These are phyloP conservation scores for Vesta saturnalis DNA, from an alignment of 2,888 invertebrate species.

Conservation along the genomic window DNA sequence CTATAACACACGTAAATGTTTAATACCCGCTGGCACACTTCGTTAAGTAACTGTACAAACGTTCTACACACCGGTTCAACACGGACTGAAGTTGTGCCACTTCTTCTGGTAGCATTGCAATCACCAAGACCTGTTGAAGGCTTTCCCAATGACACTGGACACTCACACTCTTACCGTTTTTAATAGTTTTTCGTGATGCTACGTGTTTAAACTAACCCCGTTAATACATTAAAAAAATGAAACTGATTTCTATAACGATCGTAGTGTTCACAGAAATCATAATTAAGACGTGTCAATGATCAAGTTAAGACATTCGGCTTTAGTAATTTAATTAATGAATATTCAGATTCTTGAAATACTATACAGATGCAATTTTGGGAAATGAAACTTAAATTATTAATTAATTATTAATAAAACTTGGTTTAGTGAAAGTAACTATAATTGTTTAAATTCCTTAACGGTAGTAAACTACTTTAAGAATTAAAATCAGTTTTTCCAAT, in stretches of 20 bases:
- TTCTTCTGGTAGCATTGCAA: slow-evolving; percentile 53
- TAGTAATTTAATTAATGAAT: background rate
- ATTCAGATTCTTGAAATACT: too few relatives aligned
- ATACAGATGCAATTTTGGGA: too few relatives aligned
- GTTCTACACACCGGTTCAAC: slow-evolving; percentile 47
- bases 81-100: slow-evolving; percentile 49
- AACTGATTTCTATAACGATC: background rate
- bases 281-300: background rate
- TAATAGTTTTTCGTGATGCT: slow-evolving; percentile 42
- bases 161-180: slow-evolving; percentile 51
- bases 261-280: too few relatives aligned
- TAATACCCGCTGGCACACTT: slow-evolving; percentile 45
- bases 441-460: background rate
- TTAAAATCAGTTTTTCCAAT: too few relatives aligned
- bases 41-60: slow-evolving; percentile 48
- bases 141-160: slow-evolving; percentile 54
- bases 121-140: slow-evolving; percentile 47
- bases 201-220: slow-evolving; percentile 22
- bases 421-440: background rate
- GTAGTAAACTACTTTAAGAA: too few relatives aligned
- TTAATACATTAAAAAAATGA: slow-evolving; percentile 18
- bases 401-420: too few relatives aligned
- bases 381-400: too few relatives aligned
- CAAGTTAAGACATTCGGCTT: background rate
- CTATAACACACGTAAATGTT: slow-evolving; percentile 24